Conservation (phyloP, 2,113 vertebrate genomes). For the Clarias batrachus region DNA sequence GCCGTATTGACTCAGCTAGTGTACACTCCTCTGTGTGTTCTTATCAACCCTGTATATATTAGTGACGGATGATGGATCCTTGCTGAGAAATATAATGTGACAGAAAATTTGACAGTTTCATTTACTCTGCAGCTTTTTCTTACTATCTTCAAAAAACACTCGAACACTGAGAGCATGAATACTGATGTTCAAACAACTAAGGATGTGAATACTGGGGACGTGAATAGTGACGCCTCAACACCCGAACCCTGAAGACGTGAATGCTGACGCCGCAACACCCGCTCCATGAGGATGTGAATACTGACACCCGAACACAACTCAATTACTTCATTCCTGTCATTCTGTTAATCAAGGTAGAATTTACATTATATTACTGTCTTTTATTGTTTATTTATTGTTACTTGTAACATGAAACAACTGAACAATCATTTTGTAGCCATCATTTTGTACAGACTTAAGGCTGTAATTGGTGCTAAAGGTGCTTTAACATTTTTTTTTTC, state of each 20-base stretch:
- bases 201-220: not conserved
- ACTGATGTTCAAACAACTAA: not conserved
- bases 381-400: too few relatives aligned
- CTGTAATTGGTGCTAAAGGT: too few relatives aligned
- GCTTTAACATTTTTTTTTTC: too few relatives aligned
- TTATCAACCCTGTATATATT: not conserved
- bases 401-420: too few relatives aligned
- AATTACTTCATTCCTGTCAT: too few relatives aligned
- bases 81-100: not conserved
- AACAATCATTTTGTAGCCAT: too few relatives aligned
- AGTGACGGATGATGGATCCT: not conserved
- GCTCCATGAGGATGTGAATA: too few relatives aligned
- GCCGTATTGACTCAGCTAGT: not conserved
- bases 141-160: not conserved
- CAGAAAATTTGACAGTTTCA: conserved; percentile 4
- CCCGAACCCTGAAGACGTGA: not conserved
- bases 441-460: too few relatives aligned
- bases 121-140: not conserved
- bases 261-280: too few relatives aligned
- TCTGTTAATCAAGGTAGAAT: too few relatives aligned
- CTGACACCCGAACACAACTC: too few relatives aligned
- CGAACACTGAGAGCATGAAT: not conserved
- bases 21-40: conserved; percentile 2
- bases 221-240: not conserved
- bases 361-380: too few relatives aligned